Evolutionary conservation across 1,140 invertebrate genomes (phyloP), one percentile per base, ranked within the genome.

Genomic region (Colletes gigas): DNA sequence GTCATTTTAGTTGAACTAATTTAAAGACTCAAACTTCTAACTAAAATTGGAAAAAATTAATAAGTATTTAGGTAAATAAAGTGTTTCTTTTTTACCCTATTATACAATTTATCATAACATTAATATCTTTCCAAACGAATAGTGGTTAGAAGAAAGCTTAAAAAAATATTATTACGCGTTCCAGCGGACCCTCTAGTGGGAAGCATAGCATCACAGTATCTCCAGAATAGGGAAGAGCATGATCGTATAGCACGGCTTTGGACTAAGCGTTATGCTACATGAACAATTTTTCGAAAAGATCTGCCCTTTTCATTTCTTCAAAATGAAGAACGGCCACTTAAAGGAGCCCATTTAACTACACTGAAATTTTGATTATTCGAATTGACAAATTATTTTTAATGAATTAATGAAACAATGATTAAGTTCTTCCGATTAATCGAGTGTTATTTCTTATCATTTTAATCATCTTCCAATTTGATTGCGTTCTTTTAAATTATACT

Each of bases 181-280:
- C 3, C 94, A 97, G 98, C 98, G 89, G 98, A 99, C 95, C 98
- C 99, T 7, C 93, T 99, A 88, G 99, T 99, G 57, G 98, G 98
- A 75, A 99, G 98, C 93, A 99, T 99, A 94, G 98, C 98, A 55
- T 98, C 98, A 83, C 98, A 99, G 95, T 99, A 99, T 94, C 94
- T 99, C 85, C 98, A 98, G 93, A 99, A 99, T 94, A 95, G 98
- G 74, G 97, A 98, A 93, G 98, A 99, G 93, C 98, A 99, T 91
- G 99, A 99, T 94, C 96, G 98, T 91, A 98, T 98, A 93, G 99
- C 99, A 83, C 96, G 98, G 91, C 96, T 99, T 84, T 99, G 99
- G 99, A 99, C 98, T 88, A 99, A 99, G 93, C 96, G 98, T 89
- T 99, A 98, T 93, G 98, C 98, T 76, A 98, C 98, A 95, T 98